phyloP scores from a whole-genome alignment of 2,888 invertebrate species.

The Therioaphis trifolii region DNA sequence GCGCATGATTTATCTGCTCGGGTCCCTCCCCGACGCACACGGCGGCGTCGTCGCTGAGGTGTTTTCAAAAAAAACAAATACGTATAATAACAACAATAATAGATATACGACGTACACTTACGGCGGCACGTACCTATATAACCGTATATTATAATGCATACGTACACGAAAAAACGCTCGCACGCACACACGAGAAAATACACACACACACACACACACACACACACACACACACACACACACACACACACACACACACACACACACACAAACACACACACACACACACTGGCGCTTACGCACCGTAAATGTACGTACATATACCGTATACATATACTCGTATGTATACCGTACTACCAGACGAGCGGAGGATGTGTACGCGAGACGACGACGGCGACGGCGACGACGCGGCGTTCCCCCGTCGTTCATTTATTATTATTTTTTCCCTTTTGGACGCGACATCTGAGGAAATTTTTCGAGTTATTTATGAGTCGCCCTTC shows the following conservation, averaged over 20 bases:
- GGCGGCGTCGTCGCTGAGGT: background rate
- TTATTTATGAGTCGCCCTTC: constrained; percentile 28
- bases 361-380: no score
- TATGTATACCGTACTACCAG: no score
- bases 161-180: background rate
- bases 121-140: no score
- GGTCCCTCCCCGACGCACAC: background rate
- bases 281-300: no score
- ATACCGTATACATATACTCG: no score
- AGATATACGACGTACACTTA: background rate
- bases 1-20: background rate
- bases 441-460: constrained; percentile 9
- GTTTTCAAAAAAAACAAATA: background rate
- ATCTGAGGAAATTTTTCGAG: constrained; percentile 28
- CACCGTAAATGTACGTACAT: no score
- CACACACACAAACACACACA: no score
- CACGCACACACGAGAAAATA: no score
- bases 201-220: no score
- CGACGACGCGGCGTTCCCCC: constrained; percentile 8
- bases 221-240: no score
- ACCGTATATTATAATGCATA: background rate
- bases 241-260: no score
- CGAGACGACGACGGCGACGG: background rate
- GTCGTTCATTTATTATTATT: constrained; percentile 37
- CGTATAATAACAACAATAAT: background rate